Evolutionary conservation across 2,113 vertebrate genomes (phyloP).

Genomic region (rat (Rattus norvegicus)): DNA sequence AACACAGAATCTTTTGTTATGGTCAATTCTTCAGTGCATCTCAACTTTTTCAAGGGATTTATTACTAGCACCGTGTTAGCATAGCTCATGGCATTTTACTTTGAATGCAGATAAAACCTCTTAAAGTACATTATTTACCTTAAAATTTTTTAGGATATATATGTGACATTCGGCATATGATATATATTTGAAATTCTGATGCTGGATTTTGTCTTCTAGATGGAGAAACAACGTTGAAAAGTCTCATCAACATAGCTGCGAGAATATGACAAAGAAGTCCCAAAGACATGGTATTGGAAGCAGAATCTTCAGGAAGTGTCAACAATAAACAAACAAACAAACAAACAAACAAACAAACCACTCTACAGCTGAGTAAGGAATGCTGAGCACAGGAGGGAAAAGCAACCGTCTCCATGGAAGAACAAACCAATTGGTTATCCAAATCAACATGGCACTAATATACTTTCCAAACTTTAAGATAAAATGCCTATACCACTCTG

Average conservation of each 20-base stretch:
- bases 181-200: not conserved
- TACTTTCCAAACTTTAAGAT: conserved; percentile 46
- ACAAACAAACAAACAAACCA: not conserved
- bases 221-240: not conserved
- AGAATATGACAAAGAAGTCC: not conserved
- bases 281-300: not conserved
- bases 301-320: not conserved
- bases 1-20: not conserved
- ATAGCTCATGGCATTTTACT: not conserved
- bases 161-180: not conserved
- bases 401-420: not conserved
- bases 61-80: not conserved
- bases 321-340: not conserved
- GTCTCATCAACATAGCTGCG: not conserved
- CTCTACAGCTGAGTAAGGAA: not conserved
- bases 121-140: conserved; percentile 9
- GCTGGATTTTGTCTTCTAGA: not conserved
- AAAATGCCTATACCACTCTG: not conserved
- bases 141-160: not conserved
- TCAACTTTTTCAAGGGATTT: not conserved
- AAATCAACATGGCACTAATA: not conserved
- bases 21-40: not conserved
- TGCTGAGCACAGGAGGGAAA: accelerated
- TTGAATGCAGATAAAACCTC: not conserved
- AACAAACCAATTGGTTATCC: not conserved